These are phyloP conservation scores for Micrastur ruficollis DNA, from an alignment of 2,797 vertebrate genomes.

Conservation along the genomic window DNA sequence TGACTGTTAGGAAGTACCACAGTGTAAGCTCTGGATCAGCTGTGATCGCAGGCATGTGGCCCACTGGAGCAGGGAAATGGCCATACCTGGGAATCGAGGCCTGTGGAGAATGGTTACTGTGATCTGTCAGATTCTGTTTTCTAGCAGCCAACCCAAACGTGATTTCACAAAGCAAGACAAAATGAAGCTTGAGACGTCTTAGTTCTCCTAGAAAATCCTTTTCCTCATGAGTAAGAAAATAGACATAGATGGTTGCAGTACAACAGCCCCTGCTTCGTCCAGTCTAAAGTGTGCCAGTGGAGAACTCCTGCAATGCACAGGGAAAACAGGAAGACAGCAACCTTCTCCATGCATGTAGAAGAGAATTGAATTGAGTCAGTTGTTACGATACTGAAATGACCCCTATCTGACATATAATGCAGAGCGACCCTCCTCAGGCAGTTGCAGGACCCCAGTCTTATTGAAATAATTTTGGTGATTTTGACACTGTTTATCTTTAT, in stretches of 20 bases:
- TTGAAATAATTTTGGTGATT: not conserved
- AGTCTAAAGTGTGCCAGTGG: rapidly evolving
- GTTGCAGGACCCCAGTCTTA: not conserved
- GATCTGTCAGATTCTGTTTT: not conserved
- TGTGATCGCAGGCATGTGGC: not conserved
- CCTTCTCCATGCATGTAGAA: not conserved
- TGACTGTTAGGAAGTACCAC: not conserved
- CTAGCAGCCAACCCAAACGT: not conserved
- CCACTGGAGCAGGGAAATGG: not conserved
- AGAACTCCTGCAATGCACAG: not conserved
- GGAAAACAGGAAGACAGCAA: not conserved
- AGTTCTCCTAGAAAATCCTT: not conserved
- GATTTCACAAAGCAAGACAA: not conserved
- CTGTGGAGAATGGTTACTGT: not conserved
- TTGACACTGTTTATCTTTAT: not conserved
- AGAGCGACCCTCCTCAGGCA: not conserved
- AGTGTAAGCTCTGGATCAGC: not conserved
- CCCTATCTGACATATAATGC: not conserved
- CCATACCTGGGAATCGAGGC: not conserved
- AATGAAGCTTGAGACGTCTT: not conserved
- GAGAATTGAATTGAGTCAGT: not conserved
- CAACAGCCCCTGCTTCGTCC: not conserved
- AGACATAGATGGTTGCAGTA: not conserved
- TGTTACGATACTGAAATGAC: not conserved
- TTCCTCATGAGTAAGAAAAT: not conserved